Base-by-base conservation (phyloP, 2,113 vertebrate species). In the Centropus bengalensis region DNA sequence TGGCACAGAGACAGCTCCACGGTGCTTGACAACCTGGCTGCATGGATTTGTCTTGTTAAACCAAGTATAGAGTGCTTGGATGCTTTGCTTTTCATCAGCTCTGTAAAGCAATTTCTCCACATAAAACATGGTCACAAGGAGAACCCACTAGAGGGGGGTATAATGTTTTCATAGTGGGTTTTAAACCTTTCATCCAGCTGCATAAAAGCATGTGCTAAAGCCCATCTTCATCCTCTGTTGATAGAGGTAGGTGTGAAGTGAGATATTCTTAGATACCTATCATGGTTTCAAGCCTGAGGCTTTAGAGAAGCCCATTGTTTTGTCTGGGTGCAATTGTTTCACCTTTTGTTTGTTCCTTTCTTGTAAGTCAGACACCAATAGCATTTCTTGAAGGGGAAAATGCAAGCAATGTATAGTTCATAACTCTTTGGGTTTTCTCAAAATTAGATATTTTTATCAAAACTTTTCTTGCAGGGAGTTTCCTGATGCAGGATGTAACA, bases 401-500 rank as follows among this genome's bases (percentile, higher is more conserved):
- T 17, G 13, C 5, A 22, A 44, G 36, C 33, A 2, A 0, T 12
- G 3, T 24, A 1, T 36, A 2, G n/a, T 27, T 23, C 24, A 0
- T 19, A 22, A 28, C 26, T 52, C 8, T 11, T 10, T 8, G 20
- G 3, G 27, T 70, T 14, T 54, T 60, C 27, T 60, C 23, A 10
- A 14, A 21, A 12, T 7, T 10, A 27, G 5, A 16, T 22, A 2
- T 18, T 63, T 24, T 49, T 89, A 69, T n/a, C 6, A 42, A 14
- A 23, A 32, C 6, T 1, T 21, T 28, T 49, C 20, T 36, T 32
- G 17, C 6, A 4, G 26, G 23, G 22, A 5, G 22, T 22, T 73
- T 54, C 8, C 8, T 33, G 21, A 10, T 55, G 15, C 22, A 22
- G 20, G 24, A 11, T 15, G 1, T 2, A 20, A 5, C 7, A 4